A percentile compares a stretch with the other conserved stretches of the same genome.
phyloP scores from a whole-genome alignment of 2,113 vertebrate genomes.

The Paedocypris sp. region DNA sequence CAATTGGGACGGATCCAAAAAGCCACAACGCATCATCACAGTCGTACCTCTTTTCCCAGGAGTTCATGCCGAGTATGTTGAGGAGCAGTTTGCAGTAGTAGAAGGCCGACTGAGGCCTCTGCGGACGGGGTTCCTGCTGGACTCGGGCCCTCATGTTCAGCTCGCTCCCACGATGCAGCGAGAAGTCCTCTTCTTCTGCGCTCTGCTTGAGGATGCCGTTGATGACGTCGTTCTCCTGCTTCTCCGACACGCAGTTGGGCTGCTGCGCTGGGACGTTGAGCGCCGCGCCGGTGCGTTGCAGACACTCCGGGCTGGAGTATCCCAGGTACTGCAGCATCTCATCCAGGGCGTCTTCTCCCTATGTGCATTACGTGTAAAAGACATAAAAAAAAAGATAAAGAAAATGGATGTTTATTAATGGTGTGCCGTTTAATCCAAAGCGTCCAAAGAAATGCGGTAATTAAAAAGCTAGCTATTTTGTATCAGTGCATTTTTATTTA shows the following conservation, averaged over 20 bases:
- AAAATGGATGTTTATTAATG: no score
- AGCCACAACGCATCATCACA: no score
- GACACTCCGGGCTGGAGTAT: constrained; percentile 84
- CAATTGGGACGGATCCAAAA: no score
- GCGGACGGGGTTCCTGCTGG: constrained; percentile 76
- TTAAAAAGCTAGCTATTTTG: no score
- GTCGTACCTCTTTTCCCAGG: constrained; percentile 95
- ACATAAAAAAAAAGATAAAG: no score
- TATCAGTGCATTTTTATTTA: no score
- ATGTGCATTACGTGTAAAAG: no score
- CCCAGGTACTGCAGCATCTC: constrained; percentile 94
- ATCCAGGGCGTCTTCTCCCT: constrained; percentile 89
- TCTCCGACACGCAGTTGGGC: constrained; percentile 89
- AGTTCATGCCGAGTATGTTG: constrained; percentile 97
- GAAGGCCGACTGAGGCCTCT: constrained; percentile 88
- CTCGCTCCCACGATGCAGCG: constrained; percentile 77
- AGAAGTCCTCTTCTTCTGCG: constrained; percentile 85
- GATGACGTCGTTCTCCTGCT: constrained; percentile 96
- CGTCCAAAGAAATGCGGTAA: no score
- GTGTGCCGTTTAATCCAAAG: no score
- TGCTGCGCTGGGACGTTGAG: constrained; percentile 90
- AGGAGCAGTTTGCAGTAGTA: constrained; percentile 96
- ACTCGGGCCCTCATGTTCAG: constrained; percentile 83
- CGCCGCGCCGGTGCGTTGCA: constrained; percentile 78
- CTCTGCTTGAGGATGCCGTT: constrained; percentile 94